Evolutionary conservation across 2,888 invertebrate species (phyloP).

Genomic region (Anodontia alba): DNA sequence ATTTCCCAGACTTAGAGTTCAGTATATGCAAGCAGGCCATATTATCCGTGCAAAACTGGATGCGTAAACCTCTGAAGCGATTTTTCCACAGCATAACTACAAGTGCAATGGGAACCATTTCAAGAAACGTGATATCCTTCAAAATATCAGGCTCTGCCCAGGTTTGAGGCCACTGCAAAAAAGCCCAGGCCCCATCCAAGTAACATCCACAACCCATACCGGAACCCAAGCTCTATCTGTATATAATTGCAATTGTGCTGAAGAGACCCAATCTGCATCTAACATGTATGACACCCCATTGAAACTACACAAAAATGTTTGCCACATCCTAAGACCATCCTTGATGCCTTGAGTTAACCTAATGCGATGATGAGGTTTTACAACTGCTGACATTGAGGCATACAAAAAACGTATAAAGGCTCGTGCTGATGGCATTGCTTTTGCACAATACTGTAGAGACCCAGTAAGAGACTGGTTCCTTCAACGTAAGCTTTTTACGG

Average conservation of each 20-base stretch:
- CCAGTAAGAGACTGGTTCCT: conserved; percentile 29
- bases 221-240: background rate
- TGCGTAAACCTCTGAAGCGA: background rate
- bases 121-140: conserved; percentile 16
- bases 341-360: conserved; percentile 17
- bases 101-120: conserved; percentile 5
- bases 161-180: conserved; percentile 7
- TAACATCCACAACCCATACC: conserved; percentile 11
- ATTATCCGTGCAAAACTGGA: conserved; percentile 3
- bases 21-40: conserved; percentile 8
- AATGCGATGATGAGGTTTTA: conserved; percentile 24
- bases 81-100: conserved; percentile 3
- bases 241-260: background rate
- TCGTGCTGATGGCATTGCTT: conserved; percentile 23
- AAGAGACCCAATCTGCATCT: background rate
- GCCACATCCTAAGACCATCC: conserved; percentile 30
- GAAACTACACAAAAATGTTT: conserved; percentile 14
- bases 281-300: background rate
- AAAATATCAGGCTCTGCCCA: background rate
- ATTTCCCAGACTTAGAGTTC: conserved; percentile 10
- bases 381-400: conserved; percentile 15
- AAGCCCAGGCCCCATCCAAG: background rate
- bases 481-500: conserved; percentile 21
- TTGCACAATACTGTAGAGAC: conserved; percentile 29
- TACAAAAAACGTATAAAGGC: conserved; percentile 31